A percentile compares a stretch with the other conserved stretches of the same genome.
Conservation (phyloP, 2,888 invertebrate species). For the Drosophila robusta region DNA sequence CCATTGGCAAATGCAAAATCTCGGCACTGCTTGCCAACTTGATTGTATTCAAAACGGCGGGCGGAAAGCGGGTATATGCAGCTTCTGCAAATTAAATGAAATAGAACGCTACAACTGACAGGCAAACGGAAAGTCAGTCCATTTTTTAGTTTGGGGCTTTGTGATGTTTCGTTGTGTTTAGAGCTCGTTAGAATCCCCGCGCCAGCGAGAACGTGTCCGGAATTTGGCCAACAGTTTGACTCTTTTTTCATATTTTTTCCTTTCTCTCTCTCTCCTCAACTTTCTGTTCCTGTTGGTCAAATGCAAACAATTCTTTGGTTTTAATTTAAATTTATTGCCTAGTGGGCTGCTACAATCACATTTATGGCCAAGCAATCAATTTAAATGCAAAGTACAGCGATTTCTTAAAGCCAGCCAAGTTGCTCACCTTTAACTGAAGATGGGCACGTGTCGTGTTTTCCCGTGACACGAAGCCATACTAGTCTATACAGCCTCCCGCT, state of each 20-base stretch:
- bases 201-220: conserved; percentile 45
- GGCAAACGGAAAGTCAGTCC: background rate
- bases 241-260: background rate
- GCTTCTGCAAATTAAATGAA: conserved; percentile 61
- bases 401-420: conserved; percentile 25
- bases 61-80: conserved; percentile 35
- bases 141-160: conserved; percentile 8
- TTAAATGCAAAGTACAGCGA: conserved; percentile 37
- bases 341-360: background rate
- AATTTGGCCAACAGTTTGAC: conserved; percentile 25
- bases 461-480: background rate
- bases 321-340: conserved; percentile 28
- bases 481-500: too few relatives aligned
- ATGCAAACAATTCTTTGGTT: conserved; percentile 10
- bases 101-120: conserved; percentile 17
- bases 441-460: background rate
- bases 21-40: conserved; percentile 11
- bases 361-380: background rate
- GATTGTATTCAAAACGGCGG: conserved; percentile 28
- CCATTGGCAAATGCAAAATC: conserved; percentile 37
- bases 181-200: conserved; percentile 16
- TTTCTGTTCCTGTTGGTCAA: background rate
- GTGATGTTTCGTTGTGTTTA: conserved; percentile 13
- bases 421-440: background rate
- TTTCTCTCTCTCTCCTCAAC: background rate